A percentile compares a stretch with the other conserved stretches of the same genome.
Conservation (phyloP, 2,797 vertebrate species). For the Scolopax bukidnonensis region DNA sequence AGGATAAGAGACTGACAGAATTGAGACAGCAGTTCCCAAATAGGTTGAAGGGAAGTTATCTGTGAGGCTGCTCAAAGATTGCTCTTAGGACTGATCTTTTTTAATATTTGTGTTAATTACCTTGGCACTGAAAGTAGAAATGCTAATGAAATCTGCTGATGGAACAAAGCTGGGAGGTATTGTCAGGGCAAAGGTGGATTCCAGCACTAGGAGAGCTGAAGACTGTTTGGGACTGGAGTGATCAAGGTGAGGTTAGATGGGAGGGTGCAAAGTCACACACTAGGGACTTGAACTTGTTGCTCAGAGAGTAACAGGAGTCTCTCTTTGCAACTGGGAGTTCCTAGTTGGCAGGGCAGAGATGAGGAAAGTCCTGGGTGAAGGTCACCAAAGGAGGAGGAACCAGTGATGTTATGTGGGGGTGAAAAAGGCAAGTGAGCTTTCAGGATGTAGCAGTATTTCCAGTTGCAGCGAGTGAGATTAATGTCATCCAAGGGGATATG, state of each 20-base stretch:
- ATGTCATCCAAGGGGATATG: not conserved
- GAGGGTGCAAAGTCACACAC: not conserved
- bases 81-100: constrained; percentile 23
- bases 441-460: not conserved
- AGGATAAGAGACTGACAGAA: not conserved
- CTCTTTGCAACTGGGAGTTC: not conserved
- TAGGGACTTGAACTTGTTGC: not conserved
- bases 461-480: not conserved
- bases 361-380: not conserved
- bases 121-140: not conserved
- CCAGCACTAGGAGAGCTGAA: not conserved
- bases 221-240: not conserved
- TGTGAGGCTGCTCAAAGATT: not conserved
- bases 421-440: not conserved
- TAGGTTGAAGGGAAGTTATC: not conserved
- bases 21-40: not conserved
- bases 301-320: not conserved
- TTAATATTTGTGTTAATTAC: constrained; percentile 51
- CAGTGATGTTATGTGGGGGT: rapidly evolving
- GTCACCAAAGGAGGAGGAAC: not conserved
- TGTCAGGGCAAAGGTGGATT: not conserved
- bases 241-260: not conserved
- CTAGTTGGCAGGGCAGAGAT: not conserved
- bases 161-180: not conserved
- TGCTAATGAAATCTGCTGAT: constrained; percentile 27